Evolutionary conservation across 2,888 invertebrate species (phyloP), one percentile per base, ranked within the genome.

Genomic region (Euspilapteryx auroguttella): DNA sequence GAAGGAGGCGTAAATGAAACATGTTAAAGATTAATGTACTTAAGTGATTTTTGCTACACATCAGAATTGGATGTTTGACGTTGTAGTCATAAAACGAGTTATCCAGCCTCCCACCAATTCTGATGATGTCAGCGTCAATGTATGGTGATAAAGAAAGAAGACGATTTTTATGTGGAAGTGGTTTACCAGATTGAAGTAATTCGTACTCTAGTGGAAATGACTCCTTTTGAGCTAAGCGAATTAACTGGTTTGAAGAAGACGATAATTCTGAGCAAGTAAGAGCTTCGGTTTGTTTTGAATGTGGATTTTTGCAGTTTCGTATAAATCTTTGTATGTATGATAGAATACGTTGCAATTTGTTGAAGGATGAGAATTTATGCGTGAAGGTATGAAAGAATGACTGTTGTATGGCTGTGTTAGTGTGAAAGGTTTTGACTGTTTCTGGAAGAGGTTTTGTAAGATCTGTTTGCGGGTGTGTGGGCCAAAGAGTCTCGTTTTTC

Each of bases 151-250:
- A n/a, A 8, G 22, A 22, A 8, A 10, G 7, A 8, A 22, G n/a
- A 4, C 22, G 5, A 22, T 10, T n/a, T 4, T 22, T 22, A 4
- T n/a, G 7, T 9, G 6, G 22, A n/a, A 22, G 10, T 5, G 6
- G 4, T 22, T 22, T 5, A 5, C n/a, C n/a, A n/a, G 7, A 8
- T 4, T 5, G 7, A 8, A 22, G n/a, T 10, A 9, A 4, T 4
- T 22, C 22, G 10, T 22, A 22, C 22, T 22, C 22, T 22, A n/a
- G 4, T n/a, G 22, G 22, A 22, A 22, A 22, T 4, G n/a, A 8
- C n/a, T 22, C 22, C 22, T n/a, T 22, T 22, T 22, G 22, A 22
- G 22, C 22, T 8, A n/a, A n/a, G n/a, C n/a, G 22, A 9, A 22
- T 5, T n/a, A 22, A 10, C 7, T 9, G 5, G 10, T 5, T 8